Base-by-base conservation (phyloP, 2,888 invertebrate genomes). In the Cantharis rustica region DNA sequence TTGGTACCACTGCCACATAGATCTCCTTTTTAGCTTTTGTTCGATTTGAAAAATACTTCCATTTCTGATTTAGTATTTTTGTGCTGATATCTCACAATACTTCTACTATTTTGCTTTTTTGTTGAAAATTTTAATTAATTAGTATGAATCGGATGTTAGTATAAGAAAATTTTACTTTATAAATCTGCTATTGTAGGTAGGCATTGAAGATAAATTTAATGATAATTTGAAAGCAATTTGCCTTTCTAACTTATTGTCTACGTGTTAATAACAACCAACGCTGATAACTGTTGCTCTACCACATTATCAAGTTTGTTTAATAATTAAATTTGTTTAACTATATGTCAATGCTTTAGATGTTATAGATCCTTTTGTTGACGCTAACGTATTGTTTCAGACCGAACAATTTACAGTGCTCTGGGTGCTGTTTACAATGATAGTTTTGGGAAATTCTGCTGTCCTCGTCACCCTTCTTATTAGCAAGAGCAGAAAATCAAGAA, bases 391-490 rank as follows among this genome's bases (percentile, higher is more conserved):
- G 82, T 90, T 90, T 68, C 90, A 93, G 93, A 90, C 90, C 79
- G 92, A 91, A 83, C 92, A 93, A 84, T 89, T 93, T 83, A 90
- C 91, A 11, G 90, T 93, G 79, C 87, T 93, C 62, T 91, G 91
- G 89, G 88, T 92, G 26, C 89, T 93, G 71, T 91, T 93, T 84
- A 88, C 90, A 75, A 89, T 92, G 85, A 93, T 93, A 76, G 91
- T 93, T 20, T 85, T 92, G 76, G 93, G 93, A 31, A 93, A 93
- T 85, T 89, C 90, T 11, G 91, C 92, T 2, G 93, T 93, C 1
- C 86, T 93, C 26, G 89, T 90, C 5, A 91, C 92, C 17, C 89
- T 93, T 31, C 86, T 91, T 68, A 87, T 92, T 77, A 91, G 91
- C 81, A 91, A 92, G 83, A 89, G 90, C 77, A 87, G 92, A 77